Base-by-base conservation (phyloP, 2,797 vertebrate genomes). In the Carduelis carduelis region DNA sequence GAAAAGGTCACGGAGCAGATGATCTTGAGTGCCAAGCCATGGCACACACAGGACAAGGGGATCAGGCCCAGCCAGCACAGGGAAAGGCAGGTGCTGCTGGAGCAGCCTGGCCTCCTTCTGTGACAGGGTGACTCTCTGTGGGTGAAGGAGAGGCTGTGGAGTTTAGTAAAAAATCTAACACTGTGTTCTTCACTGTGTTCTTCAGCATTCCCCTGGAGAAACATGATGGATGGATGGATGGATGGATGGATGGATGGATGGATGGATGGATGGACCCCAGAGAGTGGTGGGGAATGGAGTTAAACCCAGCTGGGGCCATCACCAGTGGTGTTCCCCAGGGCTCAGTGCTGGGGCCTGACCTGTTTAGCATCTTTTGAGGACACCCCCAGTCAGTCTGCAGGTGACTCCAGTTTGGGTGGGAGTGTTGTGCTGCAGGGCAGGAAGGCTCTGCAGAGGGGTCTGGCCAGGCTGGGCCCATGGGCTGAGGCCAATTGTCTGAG, bases 401-500 rank as follows among this genome's bases (percentile, higher is more conserved):
- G 3, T 10, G 26, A 4, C 59, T 32, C 28, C n/a, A 46, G 22
- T 17, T 8, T 70, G 64, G 20, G 69, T 5, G 3, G n/a, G 26
- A 24, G 3, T n/a, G 23, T 37, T 44, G 32, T 71, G 72, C 43
- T 53, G 19, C 37, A 71, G 34, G 28, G 46, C 34, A 89, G 78
- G 46, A 56, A 24, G 72, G 49, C 32, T 44, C 60, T 84, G 22
- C 63, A 47, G 66, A 43, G 50, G 34, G 50, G 6, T 10, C 65
- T 77, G 76, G 10, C 17, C 46, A 47, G 52, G 56, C 56, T 34
- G 57, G 24, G 24, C 19, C 15, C 1, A 8, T 56, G 53, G 34
- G 24, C 30, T 5, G 4, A 50, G 32, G 34, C 19, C 37, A 37
- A 0, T 0, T 34, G 12, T 26, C 2, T n/a, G 35, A 57, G 50